Conservation (phyloP, 2,113 vertebrate genomes). For the Hirundichthys speculiger region DNA sequence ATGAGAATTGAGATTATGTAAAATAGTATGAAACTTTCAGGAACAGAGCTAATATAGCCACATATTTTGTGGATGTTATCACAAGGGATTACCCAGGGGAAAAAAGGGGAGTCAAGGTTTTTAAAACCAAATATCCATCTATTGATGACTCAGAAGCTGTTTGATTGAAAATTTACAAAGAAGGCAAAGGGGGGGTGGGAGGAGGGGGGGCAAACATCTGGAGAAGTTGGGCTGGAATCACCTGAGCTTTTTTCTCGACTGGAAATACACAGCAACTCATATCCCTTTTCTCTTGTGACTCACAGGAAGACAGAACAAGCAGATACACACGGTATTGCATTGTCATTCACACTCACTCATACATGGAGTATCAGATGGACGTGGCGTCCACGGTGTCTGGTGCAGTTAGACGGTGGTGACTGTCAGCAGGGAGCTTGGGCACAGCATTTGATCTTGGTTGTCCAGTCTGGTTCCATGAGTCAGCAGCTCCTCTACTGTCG, state of each 20-base stretch:
- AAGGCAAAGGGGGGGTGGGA: too few species aligned
- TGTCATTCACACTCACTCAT: constrained; percentile 31
- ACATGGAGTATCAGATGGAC: constrained; percentile 32
- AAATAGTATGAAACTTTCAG: too few species aligned
- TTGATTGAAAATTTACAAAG: neutral
- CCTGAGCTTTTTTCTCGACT: neutral
- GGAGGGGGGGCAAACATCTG: too few species aligned
- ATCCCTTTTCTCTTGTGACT: constrained; percentile 9
- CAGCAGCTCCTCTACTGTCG: constrained; percentile 83
- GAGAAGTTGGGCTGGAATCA: neutral
- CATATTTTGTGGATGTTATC: too few species aligned
- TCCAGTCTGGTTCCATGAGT: constrained; percentile 74
- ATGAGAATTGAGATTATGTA: too few species aligned
- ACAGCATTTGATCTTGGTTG: constrained; percentile 58
- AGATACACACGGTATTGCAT: constrained; percentile 7
- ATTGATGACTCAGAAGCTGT: neutral
- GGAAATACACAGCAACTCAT: constrained; percentile 14
- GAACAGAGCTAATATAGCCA: too few species aligned
- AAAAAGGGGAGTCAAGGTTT: too few species aligned
- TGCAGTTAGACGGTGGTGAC: constrained; percentile 79
- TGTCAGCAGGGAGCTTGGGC: constrained; percentile 78
- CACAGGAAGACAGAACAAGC: constrained; percentile 14
- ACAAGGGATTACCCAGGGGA: too few species aligned
- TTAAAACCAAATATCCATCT: neutral
- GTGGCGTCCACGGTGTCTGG: neutral